Base-by-base conservation (phyloP, 2,888 invertebrate genomes). In the Polyploca ridens region DNA sequence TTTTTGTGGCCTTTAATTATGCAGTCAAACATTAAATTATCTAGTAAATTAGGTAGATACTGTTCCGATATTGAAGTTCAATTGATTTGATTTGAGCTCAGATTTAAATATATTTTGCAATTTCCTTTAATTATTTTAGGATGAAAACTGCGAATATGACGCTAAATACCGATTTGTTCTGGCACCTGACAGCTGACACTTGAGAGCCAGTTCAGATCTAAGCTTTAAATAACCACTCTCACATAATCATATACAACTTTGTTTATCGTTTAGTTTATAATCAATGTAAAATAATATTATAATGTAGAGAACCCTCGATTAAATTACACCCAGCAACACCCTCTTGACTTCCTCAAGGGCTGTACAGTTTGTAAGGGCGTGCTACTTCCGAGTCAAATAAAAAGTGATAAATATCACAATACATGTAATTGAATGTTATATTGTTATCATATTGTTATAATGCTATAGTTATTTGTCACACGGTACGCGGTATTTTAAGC, bases 391-490 rank as follows among this genome's bases (percentile, higher is more conserved):
- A 54, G 0, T 19, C 19, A 8, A 6, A 54, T 54, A 54, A 54
- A 54, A 54, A 54, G 54, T 54, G 54, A 54, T 54, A 54, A 54
- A 54, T 3, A 54, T 54, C 19, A 54, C 54, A 54, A 54, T 54
- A 19, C 19, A 54, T 19, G 19, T 54, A 19, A 54, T 54, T 54
- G 19, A 16, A 54, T 54, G 19, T 54, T 54, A 19, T 8, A 54
- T 54, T 54, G 19, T 19, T 54, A 10, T 54, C 19, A 3, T 54
- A 7, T n/a, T 5, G 14, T 46, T 46, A 46, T 46, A 33, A 33
- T 33, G 8, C 7, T 5, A 38, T 41, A 13, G 2, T 54, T 54
- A 54, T 54, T 54, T 54, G 54, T 19, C 54, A 19, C 54, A 19
- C 41, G 13, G 41, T 41, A 41, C 13, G 0, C 13, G 41, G 6